phyloP scores from a whole-genome alignment of 2,888 invertebrate species.

The Chalcosyrphus nemorum region DNA sequence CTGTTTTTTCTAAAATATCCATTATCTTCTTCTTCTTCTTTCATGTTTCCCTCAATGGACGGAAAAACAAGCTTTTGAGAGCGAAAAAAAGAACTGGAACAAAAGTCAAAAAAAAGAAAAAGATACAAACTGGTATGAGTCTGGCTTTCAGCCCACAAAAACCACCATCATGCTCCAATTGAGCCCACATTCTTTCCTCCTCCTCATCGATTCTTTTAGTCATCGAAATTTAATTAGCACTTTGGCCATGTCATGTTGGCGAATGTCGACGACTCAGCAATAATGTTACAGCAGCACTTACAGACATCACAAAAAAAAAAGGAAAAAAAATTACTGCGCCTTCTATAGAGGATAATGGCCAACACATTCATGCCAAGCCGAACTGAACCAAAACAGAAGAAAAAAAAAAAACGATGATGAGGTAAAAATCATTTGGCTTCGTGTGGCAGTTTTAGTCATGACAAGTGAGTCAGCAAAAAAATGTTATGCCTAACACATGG shows the following conservation, averaged over 20 bases:
- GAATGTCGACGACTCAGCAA: constrained; percentile 36
- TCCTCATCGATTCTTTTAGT: constrained; percentile 42
- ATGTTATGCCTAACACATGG: background rate
- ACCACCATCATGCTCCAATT: constrained; percentile 3
- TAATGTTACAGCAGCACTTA: constrained; percentile 8
- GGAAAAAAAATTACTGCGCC: constrained; percentile 12
- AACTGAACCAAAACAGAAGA: constrained; percentile 1
- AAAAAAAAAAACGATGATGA: constrained; percentile 10
- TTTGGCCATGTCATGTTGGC: constrained; percentile 32
- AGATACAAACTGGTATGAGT: background rate
- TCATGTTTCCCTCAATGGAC: background rate
- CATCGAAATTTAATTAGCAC: constrained; percentile 53
- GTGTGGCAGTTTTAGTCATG: constrained; percentile 29
- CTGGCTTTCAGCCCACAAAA: constrained; percentile 4
- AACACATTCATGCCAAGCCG: constrained; percentile 18
- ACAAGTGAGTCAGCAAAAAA: constrained; percentile 29
- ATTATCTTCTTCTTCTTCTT: background rate
- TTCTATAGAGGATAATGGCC: constrained; percentile 25
- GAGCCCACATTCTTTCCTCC: constrained; percentile 20
- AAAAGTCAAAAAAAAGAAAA: background rate
- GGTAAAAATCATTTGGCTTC: constrained; percentile 4
- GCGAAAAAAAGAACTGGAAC: background rate
- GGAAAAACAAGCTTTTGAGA: background rate
- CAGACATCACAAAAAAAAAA: constrained; percentile 9
- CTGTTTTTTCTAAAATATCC: background rate